A percentile compares a stretch with the other conserved stretches of the same genome.
These are phyloP conservation scores for Meriones psammophilus DNA, from an alignment of 2,797 vertebrate species.

Conservation along the genomic window DNA sequence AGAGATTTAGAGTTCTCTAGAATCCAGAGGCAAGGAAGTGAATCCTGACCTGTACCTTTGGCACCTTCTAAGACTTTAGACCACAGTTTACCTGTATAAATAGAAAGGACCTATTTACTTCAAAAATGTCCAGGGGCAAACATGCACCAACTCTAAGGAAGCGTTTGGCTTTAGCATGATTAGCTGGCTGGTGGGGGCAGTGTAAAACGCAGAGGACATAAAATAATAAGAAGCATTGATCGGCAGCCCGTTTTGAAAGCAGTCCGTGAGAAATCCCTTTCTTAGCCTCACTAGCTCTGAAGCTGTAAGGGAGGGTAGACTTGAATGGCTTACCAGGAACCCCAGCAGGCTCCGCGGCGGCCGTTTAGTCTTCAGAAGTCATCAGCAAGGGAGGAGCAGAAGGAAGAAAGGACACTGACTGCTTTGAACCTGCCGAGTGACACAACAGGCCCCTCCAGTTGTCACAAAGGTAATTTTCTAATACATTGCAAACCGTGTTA, in stretches of 20 bases:
- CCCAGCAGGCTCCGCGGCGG: constrained; percentile 65
- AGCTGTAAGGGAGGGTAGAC: constrained; percentile 76
- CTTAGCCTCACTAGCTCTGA: constrained; percentile 82
- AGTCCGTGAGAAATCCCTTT: constrained; percentile 80
- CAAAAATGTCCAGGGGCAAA: constrained; percentile 95
- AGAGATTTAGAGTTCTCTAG: constrained; percentile 81
- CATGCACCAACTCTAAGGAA: constrained; percentile 96
- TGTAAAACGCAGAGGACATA: constrained; percentile 95
- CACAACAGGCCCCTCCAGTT: constrained; percentile 83
- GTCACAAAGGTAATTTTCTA: constrained; percentile 84
- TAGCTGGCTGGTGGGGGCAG: constrained; percentile 97
- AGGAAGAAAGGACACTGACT: constrained; percentile 77
- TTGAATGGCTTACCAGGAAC: constrained; percentile 82
- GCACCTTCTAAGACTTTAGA: constrained; percentile 91
- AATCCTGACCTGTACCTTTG: constrained; percentile 91
- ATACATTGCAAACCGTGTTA: constrained; percentile 77
- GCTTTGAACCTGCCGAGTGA: constrained; percentile 69
- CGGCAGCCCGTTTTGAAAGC: constrained; percentile 94
- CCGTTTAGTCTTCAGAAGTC: constrained; percentile 78
- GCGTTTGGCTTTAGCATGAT: constrained; percentile 96
- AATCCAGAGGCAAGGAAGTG: constrained; percentile 73
- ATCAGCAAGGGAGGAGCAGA: constrained; percentile 76
- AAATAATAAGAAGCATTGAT: constrained; percentile 97
- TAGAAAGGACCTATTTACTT: constrained; percentile 93
- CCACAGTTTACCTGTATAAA: constrained; percentile 93